A percentile compares a stretch with the other conserved stretches of the same genome.
Conservation (phyloP, 2,113 vertebrate species). For the Orcinus orca region DNA sequence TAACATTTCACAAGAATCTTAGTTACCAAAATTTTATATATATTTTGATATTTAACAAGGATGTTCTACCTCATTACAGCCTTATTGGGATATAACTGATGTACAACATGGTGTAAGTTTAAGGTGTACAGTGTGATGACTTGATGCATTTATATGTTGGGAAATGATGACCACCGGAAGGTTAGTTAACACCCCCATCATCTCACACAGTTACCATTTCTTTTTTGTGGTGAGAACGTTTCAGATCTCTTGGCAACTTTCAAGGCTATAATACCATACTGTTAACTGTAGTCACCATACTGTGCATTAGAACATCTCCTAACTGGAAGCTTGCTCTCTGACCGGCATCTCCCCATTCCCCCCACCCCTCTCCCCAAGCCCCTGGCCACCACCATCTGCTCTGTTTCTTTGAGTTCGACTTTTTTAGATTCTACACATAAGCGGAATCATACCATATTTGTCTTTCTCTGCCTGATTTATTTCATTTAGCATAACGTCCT, state of each 20-base stretch:
- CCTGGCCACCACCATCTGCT: accelerated
- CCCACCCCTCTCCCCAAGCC: accelerated
- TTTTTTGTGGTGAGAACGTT: too few relatives aligned
- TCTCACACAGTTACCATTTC: not conserved
- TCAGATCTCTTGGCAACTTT: accelerated
- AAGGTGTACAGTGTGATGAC: not conserved
- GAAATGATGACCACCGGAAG: accelerated
- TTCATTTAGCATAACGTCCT: not conserved
- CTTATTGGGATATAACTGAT: not conserved
- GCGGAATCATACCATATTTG: not conserved
- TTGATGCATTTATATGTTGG: accelerated
- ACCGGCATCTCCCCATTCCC: accelerated
- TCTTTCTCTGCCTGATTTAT: not conserved
- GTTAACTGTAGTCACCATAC: too few relatives aligned
- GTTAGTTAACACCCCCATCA: not conserved
- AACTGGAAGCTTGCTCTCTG: not conserved
- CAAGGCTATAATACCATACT: accelerated
- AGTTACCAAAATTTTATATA: not conserved
- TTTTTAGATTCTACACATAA: accelerated
- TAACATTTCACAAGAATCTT: not conserved
- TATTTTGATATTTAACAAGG: not conserved
- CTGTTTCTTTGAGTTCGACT: too few relatives aligned
- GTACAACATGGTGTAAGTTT: accelerated
- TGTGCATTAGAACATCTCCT: accelerated
- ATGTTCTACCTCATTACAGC: too few relatives aligned